phyloP scores from a whole-genome alignment of 2,888 invertebrate genomes.

The Miltochrista miniata region DNA sequence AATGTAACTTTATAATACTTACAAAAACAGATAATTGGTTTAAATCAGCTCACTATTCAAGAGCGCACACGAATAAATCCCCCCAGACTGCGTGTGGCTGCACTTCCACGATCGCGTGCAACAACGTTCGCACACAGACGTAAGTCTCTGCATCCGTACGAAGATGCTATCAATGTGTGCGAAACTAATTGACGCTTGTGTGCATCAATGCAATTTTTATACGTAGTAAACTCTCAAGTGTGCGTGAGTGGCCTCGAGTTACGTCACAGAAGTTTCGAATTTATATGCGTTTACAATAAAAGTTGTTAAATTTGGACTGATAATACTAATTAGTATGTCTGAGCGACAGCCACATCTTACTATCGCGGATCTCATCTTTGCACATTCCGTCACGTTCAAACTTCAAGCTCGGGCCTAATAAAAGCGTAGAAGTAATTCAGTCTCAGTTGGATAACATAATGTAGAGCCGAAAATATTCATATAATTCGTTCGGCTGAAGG shows the following conservation, averaged over 20 bases:
- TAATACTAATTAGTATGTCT: too few species aligned
- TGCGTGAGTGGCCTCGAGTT: slow-evolving; percentile 21
- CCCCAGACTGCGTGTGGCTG: slow-evolving; percentile 61
- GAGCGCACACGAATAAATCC: slow-evolving; percentile 58
- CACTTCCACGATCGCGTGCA: slow-evolving; percentile 65
- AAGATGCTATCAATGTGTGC: slow-evolving; percentile 22
- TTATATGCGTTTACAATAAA: neutral
- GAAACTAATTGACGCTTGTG: slow-evolving; percentile 17
- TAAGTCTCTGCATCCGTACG: slow-evolving; percentile 27
- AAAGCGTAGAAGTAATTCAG: too few species aligned
- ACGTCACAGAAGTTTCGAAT: slow-evolving; percentile 24
- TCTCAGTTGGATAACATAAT: too few species aligned
- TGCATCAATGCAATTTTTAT: slow-evolving; percentile 31
- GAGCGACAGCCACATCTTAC: too few species aligned
- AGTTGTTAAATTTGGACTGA: too few species aligned
- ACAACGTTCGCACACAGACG: slow-evolving; percentile 47
- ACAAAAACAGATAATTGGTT: too few species aligned
- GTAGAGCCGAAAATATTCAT: too few species aligned
- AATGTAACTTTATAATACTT: too few species aligned
- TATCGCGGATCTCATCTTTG: too few species aligned
- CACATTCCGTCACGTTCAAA: too few species aligned
- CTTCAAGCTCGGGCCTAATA: too few species aligned
- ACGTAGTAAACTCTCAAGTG: slow-evolving; percentile 31
- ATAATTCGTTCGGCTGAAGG: too few species aligned
- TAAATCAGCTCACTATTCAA: slow-evolving; percentile 1